A percentile compares a stretch with the other conserved stretches of the same genome.
phyloP scores from a whole-genome alignment of 1,140 invertebrate genomes.

The Ectropis grisescens region DNA sequence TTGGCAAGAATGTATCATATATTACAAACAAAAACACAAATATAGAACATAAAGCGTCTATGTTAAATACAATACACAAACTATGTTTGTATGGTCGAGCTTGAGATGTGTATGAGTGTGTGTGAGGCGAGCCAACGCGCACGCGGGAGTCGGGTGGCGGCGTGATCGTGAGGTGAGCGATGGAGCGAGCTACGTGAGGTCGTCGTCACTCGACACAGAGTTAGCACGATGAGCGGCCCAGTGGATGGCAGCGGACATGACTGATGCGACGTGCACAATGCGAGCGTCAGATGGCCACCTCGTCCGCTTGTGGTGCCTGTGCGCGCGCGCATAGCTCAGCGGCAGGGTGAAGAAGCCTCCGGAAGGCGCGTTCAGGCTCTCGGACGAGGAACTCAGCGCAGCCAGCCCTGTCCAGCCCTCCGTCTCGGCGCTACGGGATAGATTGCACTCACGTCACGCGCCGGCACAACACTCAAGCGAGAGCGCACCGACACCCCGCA shows the following conservation, averaged over 20 bases:
- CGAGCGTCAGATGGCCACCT: constrained; percentile 54
- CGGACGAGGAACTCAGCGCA: constrained; percentile 48
- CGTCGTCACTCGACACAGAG: neutral
- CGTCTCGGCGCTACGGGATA: neutral
- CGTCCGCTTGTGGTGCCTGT: constrained; percentile 73
- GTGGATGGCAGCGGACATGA: neutral
- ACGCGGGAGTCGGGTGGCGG: too few relatives aligned
- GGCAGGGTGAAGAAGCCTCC: constrained; percentile 72
- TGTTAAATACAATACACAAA: too few relatives aligned
- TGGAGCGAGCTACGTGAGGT: constrained; percentile 6
- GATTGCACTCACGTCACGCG: too few relatives aligned
- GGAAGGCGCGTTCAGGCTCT: constrained; percentile 57
- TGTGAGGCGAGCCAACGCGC: too few relatives aligned
- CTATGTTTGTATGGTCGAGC: neutral
- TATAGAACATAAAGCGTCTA: too few relatives aligned
- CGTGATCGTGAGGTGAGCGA: neutral
- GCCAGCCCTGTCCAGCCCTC: constrained; percentile 21
- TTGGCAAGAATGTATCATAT: too few relatives aligned
- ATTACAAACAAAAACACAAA: too few relatives aligned
- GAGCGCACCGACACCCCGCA: too few relatives aligned
- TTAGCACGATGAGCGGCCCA: neutral
- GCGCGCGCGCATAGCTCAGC: constrained; percentile 73
- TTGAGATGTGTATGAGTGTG: too few relatives aligned
- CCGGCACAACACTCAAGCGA: too few relatives aligned
- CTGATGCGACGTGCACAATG: constrained; percentile 34